Percentiles rank a stretch among this genome's conserved stretches.
phyloP scores from a whole-genome alignment of 1,140 invertebrate species.

The Brachionus rubens region DNA sequence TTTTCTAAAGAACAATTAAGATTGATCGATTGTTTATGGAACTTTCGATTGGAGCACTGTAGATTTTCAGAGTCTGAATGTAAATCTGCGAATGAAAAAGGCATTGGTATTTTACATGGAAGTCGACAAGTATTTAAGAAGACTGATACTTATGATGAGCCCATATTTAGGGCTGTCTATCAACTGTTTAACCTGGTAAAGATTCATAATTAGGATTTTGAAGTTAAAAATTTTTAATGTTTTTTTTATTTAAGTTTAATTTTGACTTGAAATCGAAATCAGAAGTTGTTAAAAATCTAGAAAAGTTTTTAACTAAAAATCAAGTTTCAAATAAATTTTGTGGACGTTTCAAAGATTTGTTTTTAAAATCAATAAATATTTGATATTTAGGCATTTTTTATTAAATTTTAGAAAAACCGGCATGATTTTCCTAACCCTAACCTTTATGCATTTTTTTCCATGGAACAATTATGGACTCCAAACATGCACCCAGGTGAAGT shows the following conservation, averaged over 20 bases:
- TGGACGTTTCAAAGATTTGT: no score
- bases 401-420: no score
- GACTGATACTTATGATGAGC: not conserved
- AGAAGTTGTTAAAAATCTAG: not conserved
- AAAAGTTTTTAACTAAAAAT: no score
- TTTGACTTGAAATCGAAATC: not conserved
- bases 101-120: not conserved
- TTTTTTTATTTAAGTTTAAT: not conserved
- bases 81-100: not conserved
- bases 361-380: no score
- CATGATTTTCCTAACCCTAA: no score
- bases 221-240: not conserved
- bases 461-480: no score
- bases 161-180: not conserved
- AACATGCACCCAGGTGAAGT: no score
- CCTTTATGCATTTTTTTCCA: no score
- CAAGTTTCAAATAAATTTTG: no score
- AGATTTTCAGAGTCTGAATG: not conserved
- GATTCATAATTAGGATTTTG: not conserved
- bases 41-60: not conserved
- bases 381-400: no score
- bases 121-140: not conserved
- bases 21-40: not conserved
- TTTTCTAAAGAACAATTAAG: not conserved
- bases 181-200: not conserved